A percentile compares a stretch with the other conserved stretches of the same genome.
Evolutionary conservation across 1,140 invertebrate species (phyloP).

Genomic region (Zaprionus nigranus): DNA sequence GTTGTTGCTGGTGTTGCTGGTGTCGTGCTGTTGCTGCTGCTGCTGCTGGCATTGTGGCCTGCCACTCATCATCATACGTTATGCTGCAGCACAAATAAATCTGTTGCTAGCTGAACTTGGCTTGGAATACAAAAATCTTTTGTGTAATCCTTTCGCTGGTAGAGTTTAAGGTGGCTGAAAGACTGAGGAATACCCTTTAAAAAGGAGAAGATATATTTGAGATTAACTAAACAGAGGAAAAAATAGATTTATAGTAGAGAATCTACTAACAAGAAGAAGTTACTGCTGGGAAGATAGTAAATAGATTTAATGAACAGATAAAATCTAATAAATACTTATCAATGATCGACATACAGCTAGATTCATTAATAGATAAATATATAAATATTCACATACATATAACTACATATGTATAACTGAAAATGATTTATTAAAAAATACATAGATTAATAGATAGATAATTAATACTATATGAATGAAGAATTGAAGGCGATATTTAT

Average conservation of each 20-base stretch:
- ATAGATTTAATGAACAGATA: too few species aligned
- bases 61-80: conserved; percentile 62
- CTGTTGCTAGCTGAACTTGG: conserved; percentile 50
- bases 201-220: neutral
- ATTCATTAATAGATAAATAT: neutral
- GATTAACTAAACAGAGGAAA: neutral
- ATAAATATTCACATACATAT: too few species aligned
- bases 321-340: too few species aligned
- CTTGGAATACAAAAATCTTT: conserved; percentile 17
- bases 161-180: neutral
- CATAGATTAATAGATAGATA: too few species aligned
- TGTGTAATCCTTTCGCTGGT: neutral
- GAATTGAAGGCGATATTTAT: too few species aligned
- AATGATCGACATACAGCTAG: neutral
- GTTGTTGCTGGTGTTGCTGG: conserved; percentile 16
- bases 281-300: too few species aligned
- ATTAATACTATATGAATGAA: too few species aligned
- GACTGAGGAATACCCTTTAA: neutral
- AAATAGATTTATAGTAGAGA: too few species aligned
- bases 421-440: neutral
- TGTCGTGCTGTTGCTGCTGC: neutral
- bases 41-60: conserved; percentile 27
- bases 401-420: neutral
- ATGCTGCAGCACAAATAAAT: conserved; percentile 65
- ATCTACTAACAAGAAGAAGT: too few species aligned